These are phyloP conservation scores for Manis crassicaudata DNA, from an alignment of 2,797 vertebrate species.

Conservation along the genomic window DNA sequence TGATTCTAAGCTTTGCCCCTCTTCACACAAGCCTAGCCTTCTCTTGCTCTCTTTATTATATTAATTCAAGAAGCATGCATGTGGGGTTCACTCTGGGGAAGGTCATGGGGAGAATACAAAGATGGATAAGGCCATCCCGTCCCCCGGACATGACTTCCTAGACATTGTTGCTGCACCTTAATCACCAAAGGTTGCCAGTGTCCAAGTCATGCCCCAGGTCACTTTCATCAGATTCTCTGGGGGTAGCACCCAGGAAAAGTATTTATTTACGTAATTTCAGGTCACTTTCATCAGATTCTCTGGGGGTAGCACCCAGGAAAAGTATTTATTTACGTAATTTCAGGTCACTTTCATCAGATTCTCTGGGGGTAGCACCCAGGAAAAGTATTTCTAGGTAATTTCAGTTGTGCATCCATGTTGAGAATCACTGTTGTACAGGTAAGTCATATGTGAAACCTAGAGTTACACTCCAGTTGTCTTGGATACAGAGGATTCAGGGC, in stretches of 20 bases:
- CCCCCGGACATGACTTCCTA: neutral
- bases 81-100: conserved; percentile 8
- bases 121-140: neutral
- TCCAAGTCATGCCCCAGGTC: neutral
- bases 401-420: neutral
- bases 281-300: too few relatives aligned
- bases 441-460: neutral
- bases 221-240: neutral
- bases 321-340: neutral
- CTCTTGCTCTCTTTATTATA: neutral
- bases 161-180: neutral
- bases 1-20: neutral
- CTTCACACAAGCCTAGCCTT: neutral
- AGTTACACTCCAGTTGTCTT: neutral
- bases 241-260: neutral
- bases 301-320: too few relatives aligned
- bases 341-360: too few relatives aligned
- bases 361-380: too few relatives aligned
- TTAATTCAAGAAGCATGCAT: neutral
- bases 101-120: neutral
- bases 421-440: neutral
- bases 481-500: neutral
- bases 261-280: neutral
- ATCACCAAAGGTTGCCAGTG: neutral
- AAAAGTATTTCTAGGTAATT: neutral